phyloP scores from a whole-genome alignment of 2,797 vertebrate genomes.

The Sebastes glaucus region DNA sequence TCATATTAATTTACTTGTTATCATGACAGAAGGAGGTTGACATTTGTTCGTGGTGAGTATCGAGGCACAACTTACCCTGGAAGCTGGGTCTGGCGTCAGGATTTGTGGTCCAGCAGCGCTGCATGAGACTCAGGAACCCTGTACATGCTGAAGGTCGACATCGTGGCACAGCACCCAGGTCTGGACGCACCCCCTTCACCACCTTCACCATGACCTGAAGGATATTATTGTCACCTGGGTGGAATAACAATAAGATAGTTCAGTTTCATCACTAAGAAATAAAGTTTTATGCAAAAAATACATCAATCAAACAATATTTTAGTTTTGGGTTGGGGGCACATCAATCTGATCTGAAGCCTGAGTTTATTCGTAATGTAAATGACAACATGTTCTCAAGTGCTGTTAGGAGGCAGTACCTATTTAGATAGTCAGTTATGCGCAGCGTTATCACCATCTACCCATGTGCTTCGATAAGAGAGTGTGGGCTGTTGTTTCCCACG shows the following conservation, averaged over 20 bases:
- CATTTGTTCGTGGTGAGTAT: neutral
- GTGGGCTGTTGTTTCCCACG: slow-evolving; percentile 50
- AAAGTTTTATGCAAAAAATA: neutral
- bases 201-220: slow-evolving; percentile 99
- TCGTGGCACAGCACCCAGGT: slow-evolving; percentile 87
- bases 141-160: slow-evolving; percentile 88
- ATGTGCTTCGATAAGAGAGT: slow-evolving; percentile 25
- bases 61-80: slow-evolving; percentile 85
- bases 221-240: slow-evolving; percentile 94
- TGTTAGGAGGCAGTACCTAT: neutral
- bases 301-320: neutral
- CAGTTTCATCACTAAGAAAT: neutral
- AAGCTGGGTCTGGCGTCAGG: slow-evolving; percentile 91
- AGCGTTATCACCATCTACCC: slow-evolving; percentile 39
- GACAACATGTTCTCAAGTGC: neutral
- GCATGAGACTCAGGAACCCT: slow-evolving; percentile 91
- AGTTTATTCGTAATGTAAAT: neutral
- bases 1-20: neutral
- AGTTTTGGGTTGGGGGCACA: neutral
- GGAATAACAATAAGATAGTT: neutral
- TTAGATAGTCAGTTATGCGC: slow-evolving; percentile 3
- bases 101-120: slow-evolving; percentile 92
- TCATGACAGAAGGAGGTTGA: neutral
- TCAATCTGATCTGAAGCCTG: neutral
- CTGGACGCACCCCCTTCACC: slow-evolving; percentile 93